Base-by-base conservation (phyloP, 2,797 vertebrate genomes). In the Graptemys geographica region DNA sequence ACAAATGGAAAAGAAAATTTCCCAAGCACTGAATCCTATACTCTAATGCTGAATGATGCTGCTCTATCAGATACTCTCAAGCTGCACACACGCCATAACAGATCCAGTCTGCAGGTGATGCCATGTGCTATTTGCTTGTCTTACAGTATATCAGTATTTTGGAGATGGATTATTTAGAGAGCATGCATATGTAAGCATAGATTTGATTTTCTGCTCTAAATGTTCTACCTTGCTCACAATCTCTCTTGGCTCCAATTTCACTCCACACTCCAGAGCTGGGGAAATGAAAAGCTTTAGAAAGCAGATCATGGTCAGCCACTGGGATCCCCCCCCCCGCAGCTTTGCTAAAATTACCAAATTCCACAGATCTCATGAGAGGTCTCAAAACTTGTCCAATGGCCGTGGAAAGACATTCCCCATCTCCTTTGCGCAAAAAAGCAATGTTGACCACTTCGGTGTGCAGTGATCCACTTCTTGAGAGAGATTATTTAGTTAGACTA, bases 401-500 rank as follows among this genome's bases (percentile, higher is more conserved):
- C 81, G 1, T 3, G 7, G 15, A 92, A 88, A 56, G n/a, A 55
- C 18, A 90, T 23, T 3, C 1, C 1, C 33, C 44, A 8, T 52
- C 16, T 80, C 28, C 9, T 92, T 57, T n/a, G 72, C 8, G 11
- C 3, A 1, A 0, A 3, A 8, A 15, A 89, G 47, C 33, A 84
- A 78, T 16, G 0, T 62, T n/a, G 3, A 23, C 28, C n/a, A 47
- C 31, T 88, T n/a, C 6, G 5, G 5, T 6, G 51, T 27, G 0
- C 0, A 51, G 85, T 74, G 8, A 37, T 49, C 81, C 87, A n/a
- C 4, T 4, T n/a, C 80, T 52, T 5, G 41, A 9, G 16, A 28
- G 91, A 81, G 18, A 27, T 18, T 57, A 6, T 12, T 28, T 84
- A 78, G 5, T 52, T 80, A 80, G 72, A 83, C 2, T 19, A 72